phyloP scores from a whole-genome alignment of 1,140 invertebrate species.

The Drosophila tsacasi region DNA sequence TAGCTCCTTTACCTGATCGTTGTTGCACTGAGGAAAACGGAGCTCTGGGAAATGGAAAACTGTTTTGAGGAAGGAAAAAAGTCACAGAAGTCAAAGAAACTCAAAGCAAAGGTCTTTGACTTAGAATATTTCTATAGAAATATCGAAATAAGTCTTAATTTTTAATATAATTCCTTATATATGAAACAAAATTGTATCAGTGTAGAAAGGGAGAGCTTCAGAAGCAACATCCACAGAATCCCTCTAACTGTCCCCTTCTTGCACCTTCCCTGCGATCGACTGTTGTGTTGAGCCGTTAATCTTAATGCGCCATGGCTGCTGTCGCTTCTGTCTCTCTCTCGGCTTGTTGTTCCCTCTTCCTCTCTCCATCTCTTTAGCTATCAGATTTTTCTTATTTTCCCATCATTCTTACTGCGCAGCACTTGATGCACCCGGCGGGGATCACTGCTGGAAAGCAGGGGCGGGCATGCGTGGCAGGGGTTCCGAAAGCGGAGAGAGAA shows the following conservation, averaged over 20 bases:
- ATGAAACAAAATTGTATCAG: background rate
- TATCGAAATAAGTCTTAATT: background rate
- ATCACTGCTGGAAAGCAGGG: slow-evolving; percentile 4
- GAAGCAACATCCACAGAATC: slow-evolving; percentile 23
- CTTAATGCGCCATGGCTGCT: slow-evolving; percentile 80
- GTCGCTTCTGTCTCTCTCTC: slow-evolving; percentile 71
- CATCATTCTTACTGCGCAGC: slow-evolving; percentile 75
- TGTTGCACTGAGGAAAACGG: slow-evolving; percentile 28
- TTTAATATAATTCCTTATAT: too few relatives aligned
- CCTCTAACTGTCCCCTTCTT: slow-evolving; percentile 23
- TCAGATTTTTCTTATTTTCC: slow-evolving; percentile 78
- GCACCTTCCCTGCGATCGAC: slow-evolving; percentile 38
- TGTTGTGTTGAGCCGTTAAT: slow-evolving; percentile 71
- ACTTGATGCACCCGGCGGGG: slow-evolving; percentile 63
- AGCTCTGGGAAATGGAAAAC: background rate
- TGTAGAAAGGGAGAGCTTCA: slow-evolving; percentile 35
- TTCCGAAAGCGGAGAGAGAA: slow-evolving; percentile 20
- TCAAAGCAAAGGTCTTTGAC: background rate
- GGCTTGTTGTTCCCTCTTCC: slow-evolving; percentile 13
- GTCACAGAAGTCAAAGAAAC: background rate
- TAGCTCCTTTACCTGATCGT: slow-evolving; percentile 56
- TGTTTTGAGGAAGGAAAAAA: background rate
- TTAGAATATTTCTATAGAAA: background rate
- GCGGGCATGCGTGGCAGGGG: slow-evolving; percentile 26
- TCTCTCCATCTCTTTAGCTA: slow-evolving; percentile 41